phyloP scores from a whole-genome alignment of 2,888 invertebrate genomes.

The Ectemnius lituratus region DNA sequence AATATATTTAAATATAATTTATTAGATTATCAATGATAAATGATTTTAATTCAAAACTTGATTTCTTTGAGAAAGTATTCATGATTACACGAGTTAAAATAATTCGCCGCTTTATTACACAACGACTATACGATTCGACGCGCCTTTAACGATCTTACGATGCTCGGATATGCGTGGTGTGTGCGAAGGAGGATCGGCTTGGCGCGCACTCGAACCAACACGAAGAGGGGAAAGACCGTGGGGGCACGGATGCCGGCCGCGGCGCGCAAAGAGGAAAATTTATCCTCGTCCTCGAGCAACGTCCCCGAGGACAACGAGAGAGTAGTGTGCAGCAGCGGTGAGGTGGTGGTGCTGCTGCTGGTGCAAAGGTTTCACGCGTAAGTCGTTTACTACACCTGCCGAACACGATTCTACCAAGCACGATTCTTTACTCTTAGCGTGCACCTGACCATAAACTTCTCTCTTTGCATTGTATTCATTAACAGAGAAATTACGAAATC shows the following conservation, averaged over 20 bases:
- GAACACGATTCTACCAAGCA: constrained; percentile 6
- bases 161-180: too few relatives aligned
- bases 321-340: too few relatives aligned
- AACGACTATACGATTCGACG: too few relatives aligned
- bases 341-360: neutral
- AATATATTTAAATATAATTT: too few relatives aligned
- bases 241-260: constrained; percentile 37
- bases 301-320: constrained; percentile 56
- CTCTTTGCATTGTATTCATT: too few relatives aligned
- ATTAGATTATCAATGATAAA: too few relatives aligned
- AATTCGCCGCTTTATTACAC: neutral
- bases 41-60: too few relatives aligned
- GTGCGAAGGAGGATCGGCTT: constrained; percentile 22
- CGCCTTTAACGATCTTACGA: too few relatives aligned
- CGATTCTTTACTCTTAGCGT: too few relatives aligned
- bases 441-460: too few relatives aligned
- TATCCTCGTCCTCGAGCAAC: constrained; percentile 57
- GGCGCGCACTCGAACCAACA: constrained; percentile 19
- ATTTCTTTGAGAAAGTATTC: too few relatives aligned
- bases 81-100: neutral
- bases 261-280: constrained; percentile 47
- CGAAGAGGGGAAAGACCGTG: constrained; percentile 17
- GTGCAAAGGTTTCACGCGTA: constrained; percentile 25
- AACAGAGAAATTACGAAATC: too few relatives aligned
- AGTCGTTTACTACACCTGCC: constrained; percentile 28